Conservation (phyloP, 1,140 invertebrate genomes). For the Drosophila sp. region DNA sequence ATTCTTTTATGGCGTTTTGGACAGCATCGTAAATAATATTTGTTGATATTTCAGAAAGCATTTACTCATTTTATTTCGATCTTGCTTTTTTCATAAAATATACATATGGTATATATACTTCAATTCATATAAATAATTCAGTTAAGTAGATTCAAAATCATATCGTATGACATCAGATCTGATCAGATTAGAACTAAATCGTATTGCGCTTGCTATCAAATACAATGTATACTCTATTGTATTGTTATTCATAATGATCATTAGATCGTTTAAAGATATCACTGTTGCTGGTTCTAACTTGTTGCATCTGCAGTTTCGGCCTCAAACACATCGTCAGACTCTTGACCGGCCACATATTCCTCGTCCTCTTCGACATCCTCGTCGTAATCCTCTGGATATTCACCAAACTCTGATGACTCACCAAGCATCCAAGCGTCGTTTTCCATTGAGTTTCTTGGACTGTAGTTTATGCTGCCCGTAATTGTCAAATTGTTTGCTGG, state of each 20-base stretch:
- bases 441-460: constrained; percentile 76
- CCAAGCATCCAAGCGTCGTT: constrained; percentile 80
- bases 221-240: constrained; percentile 62
- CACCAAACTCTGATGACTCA: constrained; percentile 72
- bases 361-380: constrained; percentile 52
- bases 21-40: constrained; percentile 54
- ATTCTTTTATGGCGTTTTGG: constrained; percentile 61
- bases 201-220: constrained; percentile 63
- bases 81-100: not conserved
- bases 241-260: constrained; percentile 53
- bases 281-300: constrained; percentile 71
- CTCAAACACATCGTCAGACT: constrained; percentile 74
- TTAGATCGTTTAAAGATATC: constrained; percentile 71
- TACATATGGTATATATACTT: constrained; percentile 35
- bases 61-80: constrained; percentile 60
- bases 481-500: constrained; percentile 74
- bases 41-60: constrained; percentile 36
- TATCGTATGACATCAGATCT: constrained; percentile 29
- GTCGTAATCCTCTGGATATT: constrained; percentile 64
- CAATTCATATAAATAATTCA: constrained; percentile 46
- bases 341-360: constrained; percentile 50
- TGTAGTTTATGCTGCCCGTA: constrained; percentile 67
- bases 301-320: constrained; percentile 54
- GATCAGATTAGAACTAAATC: constrained; percentile 47
- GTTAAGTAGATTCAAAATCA: constrained; percentile 33